Percentiles rank a stretch among this genome's conserved stretches.
phyloP scores from a whole-genome alignment of 2,888 invertebrate species.

The Metallyticus violacea region DNA sequence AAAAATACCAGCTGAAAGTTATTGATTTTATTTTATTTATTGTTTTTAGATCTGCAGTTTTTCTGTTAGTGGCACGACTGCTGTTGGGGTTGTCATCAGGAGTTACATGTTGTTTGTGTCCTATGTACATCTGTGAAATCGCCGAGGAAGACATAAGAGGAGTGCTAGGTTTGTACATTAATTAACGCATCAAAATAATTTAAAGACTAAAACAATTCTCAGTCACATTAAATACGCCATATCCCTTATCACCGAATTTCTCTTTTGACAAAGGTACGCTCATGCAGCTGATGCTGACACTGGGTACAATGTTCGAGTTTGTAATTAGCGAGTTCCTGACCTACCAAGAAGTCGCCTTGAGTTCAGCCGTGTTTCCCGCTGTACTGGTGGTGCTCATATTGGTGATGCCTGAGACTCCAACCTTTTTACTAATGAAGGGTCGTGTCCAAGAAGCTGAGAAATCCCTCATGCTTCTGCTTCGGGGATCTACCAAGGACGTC shows the following conservation, averaged over 20 bases:
- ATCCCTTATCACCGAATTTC: too few relatives aligned
- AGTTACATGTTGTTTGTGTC: neutral
- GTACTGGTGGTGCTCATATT: conserved; percentile 56
- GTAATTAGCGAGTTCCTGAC: conserved; percentile 47
- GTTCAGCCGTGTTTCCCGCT: conserved; percentile 56
- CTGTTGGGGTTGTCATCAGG: neutral
- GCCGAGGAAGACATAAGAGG: neutral
- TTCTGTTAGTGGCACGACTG: neutral
- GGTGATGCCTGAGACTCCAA: conserved; percentile 66
- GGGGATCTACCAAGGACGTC: neutral
- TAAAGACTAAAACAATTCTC: too few relatives aligned
- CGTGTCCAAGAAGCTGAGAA: conserved; percentile 55
- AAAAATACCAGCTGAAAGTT: too few relatives aligned
- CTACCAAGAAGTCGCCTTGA: conserved; percentile 51
- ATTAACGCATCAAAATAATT: too few relatives aligned
- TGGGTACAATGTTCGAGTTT: conserved; percentile 40
- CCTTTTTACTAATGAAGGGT: conserved; percentile 54
- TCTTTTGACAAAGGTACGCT: neutral
- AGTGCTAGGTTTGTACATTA: neutral
- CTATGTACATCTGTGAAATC: neutral
- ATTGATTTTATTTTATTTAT: too few relatives aligned
- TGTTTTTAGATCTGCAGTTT: neutral
- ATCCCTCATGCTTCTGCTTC: conserved; percentile 53
- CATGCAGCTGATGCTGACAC: conserved; percentile 1
- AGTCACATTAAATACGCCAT: neutral